Percentiles rank a stretch among this genome's conserved stretches.
Conservation (phyloP, 2,797 vertebrate genomes). For the Paratrypauchen microcephalus region DNA sequence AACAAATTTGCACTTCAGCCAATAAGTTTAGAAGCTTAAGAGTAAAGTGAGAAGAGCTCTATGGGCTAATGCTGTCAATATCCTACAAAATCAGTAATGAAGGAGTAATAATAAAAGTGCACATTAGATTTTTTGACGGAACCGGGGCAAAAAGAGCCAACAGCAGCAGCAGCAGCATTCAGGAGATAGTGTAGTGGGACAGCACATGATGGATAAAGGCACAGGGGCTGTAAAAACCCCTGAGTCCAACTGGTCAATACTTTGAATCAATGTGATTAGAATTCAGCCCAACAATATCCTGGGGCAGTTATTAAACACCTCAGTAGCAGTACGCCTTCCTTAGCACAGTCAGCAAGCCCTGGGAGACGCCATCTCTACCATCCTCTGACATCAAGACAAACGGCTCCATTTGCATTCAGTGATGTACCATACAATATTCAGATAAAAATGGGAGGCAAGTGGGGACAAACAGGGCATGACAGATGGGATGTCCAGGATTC, state of each 20-base stretch:
- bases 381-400: slow-evolving; percentile 66
- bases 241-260: slow-evolving; percentile 62
- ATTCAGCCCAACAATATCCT: slow-evolving; percentile 66
- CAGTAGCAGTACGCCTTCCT: slow-evolving; percentile 22
- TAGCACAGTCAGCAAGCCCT: slow-evolving; percentile 27
- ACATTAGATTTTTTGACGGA: slow-evolving; percentile 14
- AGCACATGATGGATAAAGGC: slow-evolving; percentile 58
- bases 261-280: slow-evolving; percentile 74
- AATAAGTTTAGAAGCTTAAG: neutral
- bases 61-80: slow-evolving; percentile 17
- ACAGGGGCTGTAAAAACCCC: slow-evolving; percentile 46
- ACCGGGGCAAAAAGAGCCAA: slow-evolving; percentile 16
- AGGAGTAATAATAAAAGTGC: slow-evolving; percentile 2
- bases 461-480: slow-evolving; percentile 50
- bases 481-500: slow-evolving; percentile 43
- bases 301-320: slow-evolving; percentile 64
- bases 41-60: neutral
- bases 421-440: slow-evolving; percentile 69
- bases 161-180: slow-evolving; percentile 19
- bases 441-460: slow-evolving; percentile 59
- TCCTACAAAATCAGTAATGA: slow-evolving; percentile 10
- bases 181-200: slow-evolving; percentile 31
- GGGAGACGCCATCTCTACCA: slow-evolving; percentile 33
- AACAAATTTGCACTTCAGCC: neutral
- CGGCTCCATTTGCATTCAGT: slow-evolving; percentile 67